Percentiles rank a stretch among this genome's conserved stretches.
phyloP scores from a whole-genome alignment of 2,113 vertebrate species.

The Isichthys henryi region DNA sequence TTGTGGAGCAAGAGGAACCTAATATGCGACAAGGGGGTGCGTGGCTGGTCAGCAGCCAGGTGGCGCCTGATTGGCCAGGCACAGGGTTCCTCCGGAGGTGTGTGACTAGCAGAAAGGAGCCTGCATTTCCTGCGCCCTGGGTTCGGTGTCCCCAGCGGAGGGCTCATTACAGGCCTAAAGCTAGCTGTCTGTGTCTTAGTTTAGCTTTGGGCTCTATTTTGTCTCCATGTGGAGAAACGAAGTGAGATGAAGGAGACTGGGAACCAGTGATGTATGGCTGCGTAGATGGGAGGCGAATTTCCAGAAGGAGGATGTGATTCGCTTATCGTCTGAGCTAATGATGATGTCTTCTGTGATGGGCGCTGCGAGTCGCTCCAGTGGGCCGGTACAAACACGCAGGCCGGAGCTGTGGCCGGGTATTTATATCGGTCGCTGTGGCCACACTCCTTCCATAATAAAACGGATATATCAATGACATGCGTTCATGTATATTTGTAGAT shows the following conservation, averaged over 20 bases:
- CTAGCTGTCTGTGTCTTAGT: slow-evolving; percentile 15
- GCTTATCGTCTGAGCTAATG: slow-evolving; percentile 68
- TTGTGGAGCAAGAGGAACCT: neutral
- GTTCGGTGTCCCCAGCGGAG: neutral
- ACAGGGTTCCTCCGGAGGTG: slow-evolving; percentile 29
- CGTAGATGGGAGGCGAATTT: slow-evolving; percentile 72
- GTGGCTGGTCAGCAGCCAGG: slow-evolving; percentile 34
- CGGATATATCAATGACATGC: neutral
- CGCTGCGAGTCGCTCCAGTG: slow-evolving; percentile 42
- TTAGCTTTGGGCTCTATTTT: neutral
- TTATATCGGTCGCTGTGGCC: slow-evolving; percentile 41
- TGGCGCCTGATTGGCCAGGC: slow-evolving; percentile 38
- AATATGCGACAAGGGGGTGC: neutral
- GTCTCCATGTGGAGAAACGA: slow-evolving; percentile 27
- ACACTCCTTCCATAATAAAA: slow-evolving; percentile 28
- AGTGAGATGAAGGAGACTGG: slow-evolving; percentile 50
- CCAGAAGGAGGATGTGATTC: slow-evolving; percentile 77
- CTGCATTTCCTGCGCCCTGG: neutral
- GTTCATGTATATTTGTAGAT: neutral
- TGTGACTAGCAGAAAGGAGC: slow-evolving; percentile 38
- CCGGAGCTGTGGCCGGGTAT: slow-evolving; percentile 32
- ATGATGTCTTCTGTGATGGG: slow-evolving; percentile 65
- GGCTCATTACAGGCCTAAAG: slow-evolving; percentile 31
- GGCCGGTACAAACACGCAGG: slow-evolving; percentile 56
- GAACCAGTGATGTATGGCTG: slow-evolving; percentile 62